Percentiles rank a stretch among this genome's conserved stretches.
Evolutionary conservation across 2,888 invertebrate species (phyloP).

Genomic region (Pinctada fucata): DNA sequence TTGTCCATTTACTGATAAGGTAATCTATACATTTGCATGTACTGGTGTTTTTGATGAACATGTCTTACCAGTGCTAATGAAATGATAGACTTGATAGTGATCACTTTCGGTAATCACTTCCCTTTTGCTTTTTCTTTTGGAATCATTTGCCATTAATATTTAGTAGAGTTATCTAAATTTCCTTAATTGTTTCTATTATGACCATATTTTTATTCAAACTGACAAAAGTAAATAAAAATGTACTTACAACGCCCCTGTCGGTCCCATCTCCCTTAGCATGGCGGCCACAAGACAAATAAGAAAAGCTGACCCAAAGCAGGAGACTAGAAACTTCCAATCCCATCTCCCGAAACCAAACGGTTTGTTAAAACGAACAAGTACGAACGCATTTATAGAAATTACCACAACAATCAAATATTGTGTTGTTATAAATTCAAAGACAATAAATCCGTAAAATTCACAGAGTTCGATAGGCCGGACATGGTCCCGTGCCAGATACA

Average conservation of each 20-base stretch:
- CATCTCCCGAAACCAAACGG: conserved; percentile 27
- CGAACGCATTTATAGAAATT: conserved; percentile 33
- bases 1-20: too few species aligned
- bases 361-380: conserved; percentile 31
- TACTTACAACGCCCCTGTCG: conserved; percentile 9
- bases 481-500: conserved; percentile 23
- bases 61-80: too few species aligned
- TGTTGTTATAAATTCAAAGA: conserved; percentile 29
- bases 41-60: too few species aligned
- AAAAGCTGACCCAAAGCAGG: conserved; percentile 35
- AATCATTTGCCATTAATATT: too few species aligned
- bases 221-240: neutral
- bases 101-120: too few species aligned
- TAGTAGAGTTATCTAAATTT: too few species aligned
- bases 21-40: too few species aligned
- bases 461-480: conserved; percentile 33
- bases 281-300: neutral
- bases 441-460: conserved; percentile 30
- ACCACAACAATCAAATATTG: conserved; percentile 33
- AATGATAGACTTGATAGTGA: too few species aligned
- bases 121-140: too few species aligned
- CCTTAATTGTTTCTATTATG: too few species aligned
- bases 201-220: too few species aligned
- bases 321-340: conserved; percentile 32
- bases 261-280: neutral